A percentile compares a stretch with the other conserved stretches of the same genome.
phyloP scores from a whole-genome alignment of 2,797 vertebrate genomes.

The Dryobates pubescens region DNA sequence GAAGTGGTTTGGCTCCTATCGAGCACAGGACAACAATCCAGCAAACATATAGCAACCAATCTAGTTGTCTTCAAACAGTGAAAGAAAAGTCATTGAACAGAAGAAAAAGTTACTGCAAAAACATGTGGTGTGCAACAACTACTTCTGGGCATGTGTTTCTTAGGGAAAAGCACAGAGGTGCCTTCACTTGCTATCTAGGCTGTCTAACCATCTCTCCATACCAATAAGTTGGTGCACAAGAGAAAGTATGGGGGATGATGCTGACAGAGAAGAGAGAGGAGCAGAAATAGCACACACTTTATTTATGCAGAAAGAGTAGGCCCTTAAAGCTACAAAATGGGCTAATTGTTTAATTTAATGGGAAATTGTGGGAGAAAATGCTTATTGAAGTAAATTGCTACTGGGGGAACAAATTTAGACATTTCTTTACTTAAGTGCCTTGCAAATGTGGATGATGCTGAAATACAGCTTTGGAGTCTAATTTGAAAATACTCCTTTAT shows the following conservation, averaged over 20 bases:
- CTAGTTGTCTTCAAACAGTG: neutral
- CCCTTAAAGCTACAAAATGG: constrained; percentile 12
- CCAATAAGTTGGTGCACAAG: neutral
- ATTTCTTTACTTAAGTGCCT: neutral
- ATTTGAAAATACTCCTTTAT: neutral
- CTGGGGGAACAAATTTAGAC: constrained; percentile 1
- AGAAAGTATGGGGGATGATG: neutral
- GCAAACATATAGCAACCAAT: neutral
- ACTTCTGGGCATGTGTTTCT: neutral
- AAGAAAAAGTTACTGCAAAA: neutral
- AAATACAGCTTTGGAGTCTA: neutral
- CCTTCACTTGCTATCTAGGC: neutral
- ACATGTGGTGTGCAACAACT: neutral
- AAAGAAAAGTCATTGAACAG: neutral
- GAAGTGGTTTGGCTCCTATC: neutral
- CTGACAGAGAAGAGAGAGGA: neutral
- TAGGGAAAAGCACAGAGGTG: neutral
- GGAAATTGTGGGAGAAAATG: constrained; percentile 24
- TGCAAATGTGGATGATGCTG: neutral
- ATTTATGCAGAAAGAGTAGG: neutral
- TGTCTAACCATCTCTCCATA: neutral
- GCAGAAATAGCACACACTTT: neutral
- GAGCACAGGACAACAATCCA: neutral
- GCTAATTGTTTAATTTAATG: constrained; percentile 39
- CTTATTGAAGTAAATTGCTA: constrained; percentile 29